Evolutionary conservation across 2,888 invertebrate genomes (phyloP).

Genomic region (Balanococcus diminutus): DNA sequence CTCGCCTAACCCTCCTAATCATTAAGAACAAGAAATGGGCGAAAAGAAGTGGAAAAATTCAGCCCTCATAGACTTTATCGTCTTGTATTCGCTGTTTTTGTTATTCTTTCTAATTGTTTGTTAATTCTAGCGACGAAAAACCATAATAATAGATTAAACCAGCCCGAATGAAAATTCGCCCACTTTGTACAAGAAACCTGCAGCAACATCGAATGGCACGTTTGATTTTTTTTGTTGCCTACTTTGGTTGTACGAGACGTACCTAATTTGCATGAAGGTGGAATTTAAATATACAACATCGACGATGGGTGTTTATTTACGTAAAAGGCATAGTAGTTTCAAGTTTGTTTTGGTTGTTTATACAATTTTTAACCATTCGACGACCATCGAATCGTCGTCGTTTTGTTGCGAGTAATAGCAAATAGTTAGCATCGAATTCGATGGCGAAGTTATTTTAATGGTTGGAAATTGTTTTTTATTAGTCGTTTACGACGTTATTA

Average conservation of each 20-base stretch:
- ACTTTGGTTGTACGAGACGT: background rate
- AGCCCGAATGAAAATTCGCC: background rate
- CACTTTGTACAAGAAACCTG: background rate
- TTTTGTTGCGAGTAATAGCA: too few relatives aligned
- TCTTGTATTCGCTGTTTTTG: background rate
- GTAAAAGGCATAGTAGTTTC: background rate
- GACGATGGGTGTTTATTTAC: background rate
- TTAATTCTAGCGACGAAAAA: background rate
- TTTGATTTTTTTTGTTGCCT: background rate
- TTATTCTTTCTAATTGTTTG: conserved; percentile 17
- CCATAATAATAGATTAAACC: conserved; percentile 10
- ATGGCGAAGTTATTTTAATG: background rate
- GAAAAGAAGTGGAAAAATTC: background rate
- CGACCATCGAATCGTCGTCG: background rate
- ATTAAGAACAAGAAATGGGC: background rate
- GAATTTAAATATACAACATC: background rate
- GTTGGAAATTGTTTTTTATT: background rate
- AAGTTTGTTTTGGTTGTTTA: background rate
- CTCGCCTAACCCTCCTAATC: background rate
- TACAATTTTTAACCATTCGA: background rate
- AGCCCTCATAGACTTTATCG: background rate
- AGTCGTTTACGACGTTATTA: background rate
- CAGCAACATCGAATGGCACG: background rate
- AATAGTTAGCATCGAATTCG: background rate
- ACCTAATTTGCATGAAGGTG: background rate